A percentile compares a stretch with the other conserved stretches of the same genome.
Evolutionary conservation across 2,797 vertebrate species (phyloP).

Genomic region (Okamejei kenojei): DNA sequence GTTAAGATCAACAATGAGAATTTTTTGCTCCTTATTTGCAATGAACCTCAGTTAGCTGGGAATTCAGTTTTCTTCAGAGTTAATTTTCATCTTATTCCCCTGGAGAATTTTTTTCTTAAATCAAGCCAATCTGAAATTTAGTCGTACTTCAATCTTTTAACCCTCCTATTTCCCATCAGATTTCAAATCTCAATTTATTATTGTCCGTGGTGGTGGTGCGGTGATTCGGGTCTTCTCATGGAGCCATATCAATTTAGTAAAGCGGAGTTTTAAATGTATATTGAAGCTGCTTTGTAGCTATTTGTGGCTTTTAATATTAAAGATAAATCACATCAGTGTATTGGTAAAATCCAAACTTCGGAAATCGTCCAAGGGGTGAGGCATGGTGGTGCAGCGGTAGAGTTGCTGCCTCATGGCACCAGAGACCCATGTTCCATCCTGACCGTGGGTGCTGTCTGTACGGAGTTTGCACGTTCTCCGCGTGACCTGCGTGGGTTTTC

Average conservation of each 20-base stretch:
- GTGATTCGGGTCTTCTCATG: not conserved
- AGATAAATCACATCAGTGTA: not conserved
- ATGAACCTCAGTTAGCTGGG: not conserved
- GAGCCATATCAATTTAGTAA: not conserved
- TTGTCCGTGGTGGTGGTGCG: not conserved
- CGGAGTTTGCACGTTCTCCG: no score
- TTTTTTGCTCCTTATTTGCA: not conserved
- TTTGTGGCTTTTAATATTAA: not conserved
- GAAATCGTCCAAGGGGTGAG: not conserved
- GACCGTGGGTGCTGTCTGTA: no score
- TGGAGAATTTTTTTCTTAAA: not conserved
- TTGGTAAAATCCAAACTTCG: not conserved
- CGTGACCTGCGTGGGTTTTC: no score
- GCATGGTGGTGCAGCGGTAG: no score
- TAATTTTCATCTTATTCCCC: not conserved
- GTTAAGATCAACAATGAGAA: not conserved
- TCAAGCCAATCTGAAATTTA: not conserved
- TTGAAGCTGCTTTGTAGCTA: not conserved
- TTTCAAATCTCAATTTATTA: not conserved
- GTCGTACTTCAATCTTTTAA: not conserved
- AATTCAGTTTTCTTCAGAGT: constrained; percentile 19
- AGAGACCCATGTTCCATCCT: no score
- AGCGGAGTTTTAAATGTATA: not conserved
- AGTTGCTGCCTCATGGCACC: no score
- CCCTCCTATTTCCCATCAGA: not conserved